These are phyloP conservation scores for Toxotes lorentzi DNA, from an alignment of 2,797 vertebrate species.

Conservation along the genomic window DNA sequence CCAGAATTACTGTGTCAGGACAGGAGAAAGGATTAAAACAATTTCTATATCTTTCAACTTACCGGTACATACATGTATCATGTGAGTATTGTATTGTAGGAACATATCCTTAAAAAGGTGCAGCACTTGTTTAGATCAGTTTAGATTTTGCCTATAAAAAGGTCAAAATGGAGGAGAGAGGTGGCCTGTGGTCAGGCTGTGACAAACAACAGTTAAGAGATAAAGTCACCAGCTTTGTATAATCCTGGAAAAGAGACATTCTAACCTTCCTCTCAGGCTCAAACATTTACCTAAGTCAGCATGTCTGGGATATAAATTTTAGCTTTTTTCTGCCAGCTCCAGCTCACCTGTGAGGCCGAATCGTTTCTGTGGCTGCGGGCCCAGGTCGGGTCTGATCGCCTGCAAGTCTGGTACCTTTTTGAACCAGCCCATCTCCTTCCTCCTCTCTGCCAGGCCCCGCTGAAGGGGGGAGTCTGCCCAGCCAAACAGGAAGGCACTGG, in stretches of 20 bases:
- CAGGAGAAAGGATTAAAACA: not conserved
- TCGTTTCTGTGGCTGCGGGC: conserved; percentile 67
- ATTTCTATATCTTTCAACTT: not conserved
- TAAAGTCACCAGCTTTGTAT: conserved; percentile 8
- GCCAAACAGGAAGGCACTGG: conserved; percentile 86
- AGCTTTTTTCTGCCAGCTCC: not conserved
- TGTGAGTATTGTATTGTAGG: not conserved
- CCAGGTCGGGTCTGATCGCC: conserved; percentile 77
- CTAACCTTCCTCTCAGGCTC: conserved; percentile 15
- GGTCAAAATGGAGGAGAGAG: not conserved
- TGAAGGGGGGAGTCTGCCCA: conserved; percentile 82
- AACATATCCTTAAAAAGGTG: not conserved
- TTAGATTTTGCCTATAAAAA: not conserved
- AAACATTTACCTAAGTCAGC: not conserved
- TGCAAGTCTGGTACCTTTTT: conserved; percentile 68
- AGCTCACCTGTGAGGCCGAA: conserved; percentile 86
- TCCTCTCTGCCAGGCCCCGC: conserved; percentile 83
- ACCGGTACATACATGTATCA: not conserved
- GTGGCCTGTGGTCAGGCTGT: not conserved
- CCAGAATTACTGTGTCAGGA: not conserved
- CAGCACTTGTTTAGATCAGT: not conserved
- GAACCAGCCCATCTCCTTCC: conserved; percentile 88
- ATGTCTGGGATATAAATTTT: not conserved
- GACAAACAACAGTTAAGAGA: not conserved
- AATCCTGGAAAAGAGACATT: conserved; percentile 4